Percentiles rank a stretch among this genome's conserved stretches.
These are phyloP conservation scores for Tachycineta bicolor DNA, from an alignment of 2,113 vertebrate genomes.

Conservation along the genomic window DNA sequence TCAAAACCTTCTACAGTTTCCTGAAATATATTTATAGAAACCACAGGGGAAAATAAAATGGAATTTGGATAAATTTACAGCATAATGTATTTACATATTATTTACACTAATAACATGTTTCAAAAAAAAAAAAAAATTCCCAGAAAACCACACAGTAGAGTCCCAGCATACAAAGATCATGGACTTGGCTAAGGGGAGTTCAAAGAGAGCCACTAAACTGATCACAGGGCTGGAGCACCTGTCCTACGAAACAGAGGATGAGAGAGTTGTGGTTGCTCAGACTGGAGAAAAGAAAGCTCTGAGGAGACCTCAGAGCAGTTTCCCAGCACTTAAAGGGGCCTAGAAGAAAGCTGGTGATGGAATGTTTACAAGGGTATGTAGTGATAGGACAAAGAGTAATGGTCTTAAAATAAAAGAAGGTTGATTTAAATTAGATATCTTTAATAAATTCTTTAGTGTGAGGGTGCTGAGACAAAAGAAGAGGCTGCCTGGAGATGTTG, in stretches of 20 bases:
- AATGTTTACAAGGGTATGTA: neutral
- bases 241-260: neutral
- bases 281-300: neutral
- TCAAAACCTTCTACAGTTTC: neutral
- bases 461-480: neutral
- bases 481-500: fast-evolving
- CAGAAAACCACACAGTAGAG: neutral
- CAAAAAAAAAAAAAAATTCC: too few relatives aligned
- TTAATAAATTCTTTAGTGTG: neutral
- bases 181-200: neutral
- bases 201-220: neutral
- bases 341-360: neutral
- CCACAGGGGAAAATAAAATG: neutral
- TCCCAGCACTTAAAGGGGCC: neutral
- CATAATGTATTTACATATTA: neutral
- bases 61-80: neutral
- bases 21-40: neutral
- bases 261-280: neutral
- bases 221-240: neutral
- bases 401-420: neutral
- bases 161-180: neutral
- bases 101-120: neutral
- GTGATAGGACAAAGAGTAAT: neutral
- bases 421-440: neutral
- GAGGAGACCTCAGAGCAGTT: neutral